Conservation (phyloP, 2,797 vertebrate species). For the Pseudocheirus occidentalis region DNA sequence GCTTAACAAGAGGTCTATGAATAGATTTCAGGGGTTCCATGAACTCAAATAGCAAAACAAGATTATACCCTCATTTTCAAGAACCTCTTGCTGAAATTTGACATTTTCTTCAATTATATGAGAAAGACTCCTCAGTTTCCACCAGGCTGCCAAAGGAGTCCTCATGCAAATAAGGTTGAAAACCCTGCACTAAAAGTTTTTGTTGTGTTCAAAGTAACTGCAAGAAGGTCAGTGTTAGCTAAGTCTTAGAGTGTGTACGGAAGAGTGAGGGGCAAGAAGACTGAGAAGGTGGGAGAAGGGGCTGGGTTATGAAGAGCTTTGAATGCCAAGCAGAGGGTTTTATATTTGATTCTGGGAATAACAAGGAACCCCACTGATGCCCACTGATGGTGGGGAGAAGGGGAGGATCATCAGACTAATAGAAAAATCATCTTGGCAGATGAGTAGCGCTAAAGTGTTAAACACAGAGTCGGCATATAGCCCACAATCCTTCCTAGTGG, state of each 20-base stretch:
- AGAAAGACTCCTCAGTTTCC: not conserved
- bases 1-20: not conserved
- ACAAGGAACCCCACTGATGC: not conserved
- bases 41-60: not conserved
- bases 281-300: not conserved
- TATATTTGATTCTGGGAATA: not conserved
- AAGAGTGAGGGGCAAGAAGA: not conserved
- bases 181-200: not conserved
- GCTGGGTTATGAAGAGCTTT: not conserved
- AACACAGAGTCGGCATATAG: not conserved
- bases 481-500: not conserved
- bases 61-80: not conserved
- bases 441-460: not conserved
- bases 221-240: not conserved
- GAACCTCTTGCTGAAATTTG: not conserved
- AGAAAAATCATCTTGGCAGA: not conserved
- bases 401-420: not conserved
- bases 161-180: not conserved
- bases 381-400: not conserved
- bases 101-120: not conserved
- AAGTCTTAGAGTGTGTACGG: not conserved
- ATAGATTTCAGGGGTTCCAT: not conserved
- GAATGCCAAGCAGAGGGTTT: not conserved
- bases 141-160: not conserved
- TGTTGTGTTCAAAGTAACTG: not conserved